These are phyloP conservation scores for Bufo bufo DNA, from an alignment of 2,113 vertebrate species.

Conservation along the genomic window DNA sequence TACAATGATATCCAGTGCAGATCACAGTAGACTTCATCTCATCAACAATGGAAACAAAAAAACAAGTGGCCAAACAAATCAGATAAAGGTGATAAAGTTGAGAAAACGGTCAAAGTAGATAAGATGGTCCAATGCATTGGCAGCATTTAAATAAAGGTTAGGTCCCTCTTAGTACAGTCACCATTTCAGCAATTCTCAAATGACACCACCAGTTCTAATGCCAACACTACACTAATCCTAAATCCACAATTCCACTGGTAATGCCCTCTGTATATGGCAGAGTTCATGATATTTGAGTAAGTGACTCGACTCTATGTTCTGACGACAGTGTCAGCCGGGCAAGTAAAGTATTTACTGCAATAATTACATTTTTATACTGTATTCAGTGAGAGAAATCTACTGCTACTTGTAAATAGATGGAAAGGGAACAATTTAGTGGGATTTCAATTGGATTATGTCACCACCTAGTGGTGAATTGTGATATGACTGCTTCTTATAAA, in stretches of 20 bases:
- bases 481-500: background rate
- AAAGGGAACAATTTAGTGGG: background rate
- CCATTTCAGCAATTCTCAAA: background rate
- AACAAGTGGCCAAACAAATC: too few species aligned
- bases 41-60: too few species aligned
- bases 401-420: background rate
- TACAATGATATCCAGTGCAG: too few species aligned
- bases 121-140: too few species aligned
- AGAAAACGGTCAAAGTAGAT: too few species aligned
- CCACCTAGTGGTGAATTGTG: background rate
- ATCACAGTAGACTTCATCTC: too few species aligned
- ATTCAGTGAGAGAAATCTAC: constrained; percentile 5
- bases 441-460: background rate
- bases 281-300: background rate
- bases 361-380: constrained; percentile 37
- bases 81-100: too few species aligned
- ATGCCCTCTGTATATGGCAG: background rate
- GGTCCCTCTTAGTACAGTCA: background rate
- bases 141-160: background rate
- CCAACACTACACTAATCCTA: background rate
- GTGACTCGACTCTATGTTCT: background rate
- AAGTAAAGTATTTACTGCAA: constrained; percentile 1
- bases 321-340: background rate
- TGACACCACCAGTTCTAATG: background rate
- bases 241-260: background rate